Evolutionary conservation across 2,113 vertebrate species (phyloP).

Genomic region (Motacilla alba): DNA sequence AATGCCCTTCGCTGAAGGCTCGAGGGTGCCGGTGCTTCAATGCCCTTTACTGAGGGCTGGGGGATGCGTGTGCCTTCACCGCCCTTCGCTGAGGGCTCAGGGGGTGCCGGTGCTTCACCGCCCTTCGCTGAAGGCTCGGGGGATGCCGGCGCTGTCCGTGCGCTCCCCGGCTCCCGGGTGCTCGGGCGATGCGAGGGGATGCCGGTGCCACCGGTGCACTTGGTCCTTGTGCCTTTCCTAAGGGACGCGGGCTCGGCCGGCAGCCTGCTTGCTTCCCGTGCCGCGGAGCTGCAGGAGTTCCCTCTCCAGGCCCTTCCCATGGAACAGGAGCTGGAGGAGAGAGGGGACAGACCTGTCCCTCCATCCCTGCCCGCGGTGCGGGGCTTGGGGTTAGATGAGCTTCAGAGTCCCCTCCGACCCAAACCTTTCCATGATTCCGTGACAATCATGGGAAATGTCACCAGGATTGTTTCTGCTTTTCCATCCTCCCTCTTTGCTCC

Average conservation of each 20-base stretch:
- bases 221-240: background rate
- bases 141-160: background rate
- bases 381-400: background rate
- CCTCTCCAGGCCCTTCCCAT: background rate
- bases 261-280: background rate
- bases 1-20: background rate
- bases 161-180: background rate
- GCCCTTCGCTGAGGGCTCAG: too few relatives aligned
- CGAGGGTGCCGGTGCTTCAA: too few relatives aligned
- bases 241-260: background rate
- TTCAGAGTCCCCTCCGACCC: background rate
- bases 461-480: background rate
- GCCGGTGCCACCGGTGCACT: background rate
- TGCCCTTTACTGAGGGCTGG: background rate
- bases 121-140: background rate
- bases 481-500: background rate
- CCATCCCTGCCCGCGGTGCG: background rate
- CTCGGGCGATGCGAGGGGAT: background rate
- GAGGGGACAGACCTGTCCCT: background rate
- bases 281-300: background rate
- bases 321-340: rapidly evolving
- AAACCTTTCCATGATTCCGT: rapidly evolving
- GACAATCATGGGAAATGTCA: too few relatives aligned
- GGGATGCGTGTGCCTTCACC: too few relatives aligned
- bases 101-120: too few relatives aligned